phyloP scores from a whole-genome alignment of 2,888 invertebrate species.

The Leucophenga montana region DNA sequence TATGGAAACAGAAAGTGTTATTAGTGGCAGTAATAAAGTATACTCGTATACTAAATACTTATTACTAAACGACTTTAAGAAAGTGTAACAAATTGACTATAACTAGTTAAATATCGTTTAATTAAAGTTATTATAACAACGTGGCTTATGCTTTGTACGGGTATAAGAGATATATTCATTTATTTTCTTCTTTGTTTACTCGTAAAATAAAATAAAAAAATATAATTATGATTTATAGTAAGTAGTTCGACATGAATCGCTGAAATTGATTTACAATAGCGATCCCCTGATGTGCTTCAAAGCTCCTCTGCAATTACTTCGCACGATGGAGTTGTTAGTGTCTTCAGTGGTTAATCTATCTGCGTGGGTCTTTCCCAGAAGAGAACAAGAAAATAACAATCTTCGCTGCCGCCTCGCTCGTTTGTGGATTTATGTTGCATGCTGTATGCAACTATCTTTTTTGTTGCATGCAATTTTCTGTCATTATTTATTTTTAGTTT shows the following conservation, averaged over 20 bases:
- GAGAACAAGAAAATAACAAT: no score
- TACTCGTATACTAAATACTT: conserved; percentile 7
- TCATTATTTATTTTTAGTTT: conserved; percentile 14
- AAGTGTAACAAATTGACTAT: conserved; percentile 10
- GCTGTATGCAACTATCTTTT: not conserved
- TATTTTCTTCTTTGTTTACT: no score
- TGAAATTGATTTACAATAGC: conserved; percentile 4
- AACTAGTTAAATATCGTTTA: no score
- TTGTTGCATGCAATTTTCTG: conserved; percentile 7
- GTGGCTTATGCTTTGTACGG: no score
- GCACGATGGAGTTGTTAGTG: not conserved
- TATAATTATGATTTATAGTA: not conserved
- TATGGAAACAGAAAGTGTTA: conserved; percentile 31
- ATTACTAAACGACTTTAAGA: not conserved
- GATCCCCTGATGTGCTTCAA: not conserved
- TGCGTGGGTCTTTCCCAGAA: conserved; percentile 7
- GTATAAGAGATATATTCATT: no score
- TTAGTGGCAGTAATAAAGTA: conserved; percentile 4
- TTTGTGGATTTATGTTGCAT: not conserved
- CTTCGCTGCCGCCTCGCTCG: not conserved
- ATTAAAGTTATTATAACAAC: no score
- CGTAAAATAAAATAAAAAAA: not conserved
- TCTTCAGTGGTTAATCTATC: not conserved
- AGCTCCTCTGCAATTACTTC: no score
- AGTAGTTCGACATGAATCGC: not conserved